Evolutionary conservation across 2,888 invertebrate genomes (phyloP), one percentile per base, ranked within the genome.

Genomic region (Sylvicola fuscatus): DNA sequence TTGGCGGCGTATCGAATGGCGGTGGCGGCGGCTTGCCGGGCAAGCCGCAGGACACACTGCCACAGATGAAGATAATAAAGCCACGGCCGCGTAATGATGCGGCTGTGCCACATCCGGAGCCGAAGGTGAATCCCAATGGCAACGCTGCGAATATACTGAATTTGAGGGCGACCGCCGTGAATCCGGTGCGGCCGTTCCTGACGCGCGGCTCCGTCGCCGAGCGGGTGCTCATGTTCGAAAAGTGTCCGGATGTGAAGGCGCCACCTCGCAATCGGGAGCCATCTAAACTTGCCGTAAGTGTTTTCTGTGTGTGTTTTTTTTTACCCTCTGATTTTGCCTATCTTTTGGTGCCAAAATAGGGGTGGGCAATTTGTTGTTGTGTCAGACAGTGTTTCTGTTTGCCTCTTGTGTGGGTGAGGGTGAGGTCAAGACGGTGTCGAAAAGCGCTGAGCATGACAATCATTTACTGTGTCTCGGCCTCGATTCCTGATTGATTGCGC

Each of bases 171-270:
- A 36, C 33, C 14, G 32, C 35, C 26, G 37, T 33, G 44, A 74
- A 70, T 52, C 82, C 86, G 5, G 78, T 84, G 38, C 65, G 83
- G 35, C 84, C 84, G 12, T 84, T 86, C 58, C 64, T 87, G 36
- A 84, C 86, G 30, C 70, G 87, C 39, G 89, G 87, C 15, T 87
- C 87, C 4, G 89, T 89, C 3, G 87, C 87, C 15, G 89, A 89
- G 52, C 65, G 87, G 33, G 87, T 87, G 42, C 68, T 87, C 42
- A 82, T 87, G 59, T 89, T 89, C 54, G 89, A 89, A 58, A 75
- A 81, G 56, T 84, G 86, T 49, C 87, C 84, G 27, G 82, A 81
- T 51, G 82, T 50, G 15, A 68, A 69, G 47, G 60, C 67, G 10
- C 43, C 45, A n/a, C 42, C 39, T 38, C 37, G 40, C 14, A 39